Conservation (phyloP, 2,113 vertebrate species). For the Osmerus eperlanus region DNA sequence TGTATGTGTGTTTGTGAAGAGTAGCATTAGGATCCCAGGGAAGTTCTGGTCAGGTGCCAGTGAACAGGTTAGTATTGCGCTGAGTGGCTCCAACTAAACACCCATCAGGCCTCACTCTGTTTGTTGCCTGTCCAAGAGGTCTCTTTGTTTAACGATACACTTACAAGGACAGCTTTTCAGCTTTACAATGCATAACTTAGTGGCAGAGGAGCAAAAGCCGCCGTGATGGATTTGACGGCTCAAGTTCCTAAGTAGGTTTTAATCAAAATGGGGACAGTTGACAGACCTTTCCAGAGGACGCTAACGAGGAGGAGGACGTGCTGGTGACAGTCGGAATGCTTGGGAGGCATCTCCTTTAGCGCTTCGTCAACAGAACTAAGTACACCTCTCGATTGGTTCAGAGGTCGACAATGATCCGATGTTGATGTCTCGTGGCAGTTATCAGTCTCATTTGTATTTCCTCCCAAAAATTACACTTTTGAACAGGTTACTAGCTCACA, state of each 20-base stretch:
- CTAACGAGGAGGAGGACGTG: constrained; percentile 16
- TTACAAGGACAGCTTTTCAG: constrained; percentile 40
- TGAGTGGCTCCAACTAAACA: constrained; percentile 29
- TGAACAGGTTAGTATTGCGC: constrained; percentile 52
- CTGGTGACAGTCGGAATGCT: constrained; percentile 15
- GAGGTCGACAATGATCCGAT: too few relatives aligned
- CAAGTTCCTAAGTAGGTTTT: constrained; percentile 36
- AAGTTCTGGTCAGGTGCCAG: constrained; percentile 56
- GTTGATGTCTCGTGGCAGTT: constrained; percentile 17
- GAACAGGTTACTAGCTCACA: too few relatives aligned
- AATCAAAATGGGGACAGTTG: constrained; percentile 26
- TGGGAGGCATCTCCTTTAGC: neutral
- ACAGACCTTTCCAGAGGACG: constrained; percentile 4
- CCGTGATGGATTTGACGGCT: constrained; percentile 43
- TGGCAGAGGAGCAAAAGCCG: constrained; percentile 47
- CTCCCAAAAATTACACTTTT: constrained; percentile 32
- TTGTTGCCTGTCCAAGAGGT: constrained; percentile 43
- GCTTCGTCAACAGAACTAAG: neutral
- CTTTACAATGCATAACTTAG: constrained; percentile 56
- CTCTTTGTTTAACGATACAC: constrained; percentile 56
- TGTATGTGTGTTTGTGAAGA: neutral
- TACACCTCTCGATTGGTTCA: neutral
- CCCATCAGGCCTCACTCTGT: constrained; percentile 29
- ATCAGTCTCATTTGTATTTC: constrained; percentile 44
- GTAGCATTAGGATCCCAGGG: constrained; percentile 39